phyloP scores from a whole-genome alignment of 2,888 invertebrate genomes.

The Tromatobia lineatoria region DNA sequence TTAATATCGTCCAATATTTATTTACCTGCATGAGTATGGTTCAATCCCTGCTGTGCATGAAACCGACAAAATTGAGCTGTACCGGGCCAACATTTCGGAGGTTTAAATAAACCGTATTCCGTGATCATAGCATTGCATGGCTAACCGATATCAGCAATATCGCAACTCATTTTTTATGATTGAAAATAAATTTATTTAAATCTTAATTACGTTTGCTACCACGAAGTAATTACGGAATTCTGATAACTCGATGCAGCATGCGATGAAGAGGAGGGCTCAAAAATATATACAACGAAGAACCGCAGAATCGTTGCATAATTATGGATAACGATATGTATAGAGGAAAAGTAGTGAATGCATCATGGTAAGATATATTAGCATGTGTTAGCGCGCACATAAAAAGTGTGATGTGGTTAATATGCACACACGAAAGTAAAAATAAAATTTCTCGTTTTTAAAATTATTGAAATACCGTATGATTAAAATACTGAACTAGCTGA shows the following conservation, averaged over 20 bases:
- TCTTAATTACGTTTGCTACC: constrained; percentile 48
- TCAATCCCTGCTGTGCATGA: not conserved
- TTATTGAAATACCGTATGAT: no score
- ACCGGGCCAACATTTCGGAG: constrained; percentile 10
- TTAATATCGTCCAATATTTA: not conserved
- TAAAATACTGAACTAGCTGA: no score
- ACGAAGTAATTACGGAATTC: constrained; percentile 41
- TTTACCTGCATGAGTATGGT: not conserved
- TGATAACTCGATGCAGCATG: not conserved
- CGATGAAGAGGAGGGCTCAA: constrained; percentile 22
- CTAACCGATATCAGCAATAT: constrained; percentile 5
- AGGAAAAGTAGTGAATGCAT: no score
- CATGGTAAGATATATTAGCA: no score
- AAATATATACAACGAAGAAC: constrained; percentile 20
- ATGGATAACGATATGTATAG: constrained; percentile 4
- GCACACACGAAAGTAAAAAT: no score
- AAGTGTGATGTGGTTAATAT: no score
- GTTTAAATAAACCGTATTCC: constrained; percentile 9
- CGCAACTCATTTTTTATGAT: constrained; percentile 34
- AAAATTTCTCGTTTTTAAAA: no score
- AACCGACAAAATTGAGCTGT: constrained; percentile 23
- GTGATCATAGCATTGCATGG: constrained; percentile 11
- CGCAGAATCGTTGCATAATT: constrained; percentile 8
- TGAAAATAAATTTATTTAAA: constrained; percentile 36
- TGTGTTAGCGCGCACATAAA: no score